Evolutionary conservation across 2,888 invertebrate species (phyloP).

Genomic region (Orchestes rusci): DNA sequence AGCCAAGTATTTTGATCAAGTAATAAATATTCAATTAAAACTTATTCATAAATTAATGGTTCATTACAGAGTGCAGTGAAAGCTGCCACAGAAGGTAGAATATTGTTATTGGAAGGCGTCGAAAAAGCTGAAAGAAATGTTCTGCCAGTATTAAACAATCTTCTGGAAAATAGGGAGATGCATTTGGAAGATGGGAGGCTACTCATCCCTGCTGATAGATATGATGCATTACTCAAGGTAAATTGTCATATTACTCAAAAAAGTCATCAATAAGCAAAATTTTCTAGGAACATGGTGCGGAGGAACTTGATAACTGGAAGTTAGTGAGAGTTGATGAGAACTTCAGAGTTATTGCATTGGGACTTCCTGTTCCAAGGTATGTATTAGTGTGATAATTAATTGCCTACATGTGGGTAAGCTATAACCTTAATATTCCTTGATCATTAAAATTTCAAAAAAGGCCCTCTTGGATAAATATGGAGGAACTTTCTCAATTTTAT

Average conservation of each 20-base stretch:
- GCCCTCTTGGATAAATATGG: too few relatives aligned
- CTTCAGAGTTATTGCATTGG: constrained; percentile 90
- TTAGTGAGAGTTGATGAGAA: constrained; percentile 88
- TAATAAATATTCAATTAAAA: constrained; percentile 33
- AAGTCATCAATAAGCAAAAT: too few relatives aligned
- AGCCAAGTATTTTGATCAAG: constrained; percentile 90
- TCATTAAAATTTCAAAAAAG: too few relatives aligned
- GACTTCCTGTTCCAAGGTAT: constrained; percentile 71
- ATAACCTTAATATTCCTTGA: too few relatives aligned
- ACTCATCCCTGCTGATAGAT: constrained; percentile 80
- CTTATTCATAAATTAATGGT: constrained; percentile 8
- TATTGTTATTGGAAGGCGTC: constrained; percentile 89
- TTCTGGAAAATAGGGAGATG: constrained; percentile 97
- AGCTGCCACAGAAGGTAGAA: constrained; percentile 82
- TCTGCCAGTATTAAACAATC: constrained; percentile 89
- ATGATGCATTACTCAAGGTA: constrained; percentile 81
- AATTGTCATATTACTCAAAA: too few relatives aligned
- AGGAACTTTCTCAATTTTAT: too few relatives aligned
- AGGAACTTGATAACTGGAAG: constrained; percentile 77
- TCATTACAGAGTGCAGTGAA: constrained; percentile 83
- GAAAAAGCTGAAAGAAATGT: constrained; percentile 98
- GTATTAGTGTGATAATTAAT: constrained; percentile 5
- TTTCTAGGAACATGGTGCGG: constrained; percentile 49
- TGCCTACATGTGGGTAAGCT: too few relatives aligned
- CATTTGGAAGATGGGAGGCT: constrained; percentile 95